Evolutionary conservation across 2,113 vertebrate genomes (phyloP).

Genomic region (Eulemur rufifrons): DNA sequence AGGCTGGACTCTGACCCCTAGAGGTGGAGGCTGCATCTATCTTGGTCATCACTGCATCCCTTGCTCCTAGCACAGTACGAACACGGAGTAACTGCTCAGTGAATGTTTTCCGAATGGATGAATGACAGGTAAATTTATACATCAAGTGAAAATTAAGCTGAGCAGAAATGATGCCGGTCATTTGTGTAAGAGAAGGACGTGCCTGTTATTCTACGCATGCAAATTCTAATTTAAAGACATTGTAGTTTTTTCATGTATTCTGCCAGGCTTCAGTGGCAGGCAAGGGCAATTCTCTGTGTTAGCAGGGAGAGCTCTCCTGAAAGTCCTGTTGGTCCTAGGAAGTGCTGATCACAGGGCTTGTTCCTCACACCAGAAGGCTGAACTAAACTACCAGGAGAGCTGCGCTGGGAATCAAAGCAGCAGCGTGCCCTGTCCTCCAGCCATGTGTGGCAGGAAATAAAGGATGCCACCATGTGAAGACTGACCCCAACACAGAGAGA

Average conservation of each 20-base stretch:
- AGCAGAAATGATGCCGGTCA: neutral
- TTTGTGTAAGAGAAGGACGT: neutral
- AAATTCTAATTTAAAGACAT: neutral
- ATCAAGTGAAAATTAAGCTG: neutral
- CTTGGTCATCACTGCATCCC: neutral
- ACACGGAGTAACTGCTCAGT: neutral
- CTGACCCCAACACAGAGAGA: neutral
- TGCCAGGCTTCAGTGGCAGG: neutral
- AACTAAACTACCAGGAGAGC: neutral
- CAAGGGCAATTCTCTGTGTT: neutral
- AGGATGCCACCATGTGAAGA: neutral
- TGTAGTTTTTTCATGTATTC: neutral
- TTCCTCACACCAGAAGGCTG: neutral
- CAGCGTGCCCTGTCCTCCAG: neutral
- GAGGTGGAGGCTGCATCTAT: neutral
- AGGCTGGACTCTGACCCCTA: neutral
- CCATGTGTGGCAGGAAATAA: neutral
- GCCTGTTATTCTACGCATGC: neutral
- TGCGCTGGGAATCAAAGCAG: neutral
- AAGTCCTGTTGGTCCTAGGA: neutral
- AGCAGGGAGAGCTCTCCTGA: neutral
- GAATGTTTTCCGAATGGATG: neutral
- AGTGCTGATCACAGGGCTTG: neutral
- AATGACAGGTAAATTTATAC: neutral
- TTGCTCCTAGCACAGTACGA: neutral